These are phyloP conservation scores for Graptemys geographica DNA, from an alignment of 2,797 vertebrate species.

Conservation along the genomic window DNA sequence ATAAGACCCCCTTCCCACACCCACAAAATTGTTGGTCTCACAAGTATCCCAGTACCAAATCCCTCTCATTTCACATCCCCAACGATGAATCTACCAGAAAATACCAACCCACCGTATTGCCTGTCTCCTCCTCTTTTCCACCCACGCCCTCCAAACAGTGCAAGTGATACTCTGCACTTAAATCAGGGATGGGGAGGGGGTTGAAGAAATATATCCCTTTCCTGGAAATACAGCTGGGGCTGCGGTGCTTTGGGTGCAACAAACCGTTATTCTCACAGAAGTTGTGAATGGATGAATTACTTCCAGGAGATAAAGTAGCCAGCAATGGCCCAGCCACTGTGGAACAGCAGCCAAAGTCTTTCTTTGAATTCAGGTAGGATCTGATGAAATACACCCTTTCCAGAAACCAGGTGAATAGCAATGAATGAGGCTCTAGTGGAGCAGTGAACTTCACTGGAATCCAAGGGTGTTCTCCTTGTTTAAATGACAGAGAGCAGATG, in stretches of 20 bases:
- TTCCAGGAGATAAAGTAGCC: background rate
- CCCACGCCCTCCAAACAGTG: background rate
- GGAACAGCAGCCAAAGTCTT: background rate
- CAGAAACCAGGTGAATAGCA: constrained; percentile 28
- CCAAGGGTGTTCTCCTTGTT: no score
- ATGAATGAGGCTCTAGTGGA: background rate
- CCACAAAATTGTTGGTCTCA: background rate
- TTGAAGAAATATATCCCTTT: background rate
- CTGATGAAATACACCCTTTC: background rate
- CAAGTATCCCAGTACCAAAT: background rate
- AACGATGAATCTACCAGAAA: no score
- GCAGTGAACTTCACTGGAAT: no score
- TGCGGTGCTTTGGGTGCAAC: background rate
- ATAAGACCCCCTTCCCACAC: background rate
- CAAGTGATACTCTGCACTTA: background rate
- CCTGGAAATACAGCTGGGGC: background rate
- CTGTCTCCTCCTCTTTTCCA: background rate
- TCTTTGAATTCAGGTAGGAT: background rate
- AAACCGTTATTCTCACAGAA: background rate
- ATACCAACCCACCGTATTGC: no score
- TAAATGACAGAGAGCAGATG: background rate
- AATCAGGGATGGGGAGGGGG: background rate
- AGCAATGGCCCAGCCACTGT: constrained; percentile 15
- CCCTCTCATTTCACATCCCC: background rate
- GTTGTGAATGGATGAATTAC: constrained; percentile 8